Base-by-base conservation (phyloP, 2,113 vertebrate species). In the Motacilla tschutschensis region DNA sequence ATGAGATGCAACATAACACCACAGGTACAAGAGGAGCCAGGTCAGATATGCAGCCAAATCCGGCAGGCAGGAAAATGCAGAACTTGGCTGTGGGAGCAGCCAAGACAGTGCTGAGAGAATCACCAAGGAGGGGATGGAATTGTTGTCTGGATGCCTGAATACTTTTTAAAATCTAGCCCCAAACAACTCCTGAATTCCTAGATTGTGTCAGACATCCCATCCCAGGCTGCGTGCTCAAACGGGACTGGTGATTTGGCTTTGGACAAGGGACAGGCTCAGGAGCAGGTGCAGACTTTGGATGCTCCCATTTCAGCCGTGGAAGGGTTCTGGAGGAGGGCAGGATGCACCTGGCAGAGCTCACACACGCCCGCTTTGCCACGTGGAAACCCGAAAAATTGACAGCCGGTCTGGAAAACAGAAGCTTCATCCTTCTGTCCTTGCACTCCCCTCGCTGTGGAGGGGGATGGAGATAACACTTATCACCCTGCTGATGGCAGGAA, bases 1-100 rank as follows among this genome's bases (percentile, higher is more conserved):
- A 7, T 0, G 20, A 3, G 24, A 35, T 2, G 6, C 19, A 28
- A 1, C 0, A 1, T 12, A 51, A 78, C 38, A 54, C 50, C 28
- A 4, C 22, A 41, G 66, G 80, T 79, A 20, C 2, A 29, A 40
- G 26, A 31, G 26, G 40, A 86, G 71, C 12, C 9, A 43, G 73
- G 35, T 67, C 66, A 71, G 74, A 31, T 2, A 2, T 3, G 71
- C 57, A 81, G 62, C 31, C 66, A 63, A 63, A 51, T 48, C 31
- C 74, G 83, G 53, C 70, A 77, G 53, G 66, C 38, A 72, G 75
- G 31, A 25, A 47, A 50, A 60, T 22, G 40, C 43, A 70, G 62
- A 50, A 22, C 1, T 8, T 8, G 3, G 31, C 33, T 3, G 2
- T 19, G 40, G 38, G 5, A 55, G 21, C 70, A 85, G 72, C 21